Percentiles rank a stretch among this genome's conserved stretches.
Conservation (phyloP, 2,113 vertebrate genomes). For the Laticauda colubrina region DNA sequence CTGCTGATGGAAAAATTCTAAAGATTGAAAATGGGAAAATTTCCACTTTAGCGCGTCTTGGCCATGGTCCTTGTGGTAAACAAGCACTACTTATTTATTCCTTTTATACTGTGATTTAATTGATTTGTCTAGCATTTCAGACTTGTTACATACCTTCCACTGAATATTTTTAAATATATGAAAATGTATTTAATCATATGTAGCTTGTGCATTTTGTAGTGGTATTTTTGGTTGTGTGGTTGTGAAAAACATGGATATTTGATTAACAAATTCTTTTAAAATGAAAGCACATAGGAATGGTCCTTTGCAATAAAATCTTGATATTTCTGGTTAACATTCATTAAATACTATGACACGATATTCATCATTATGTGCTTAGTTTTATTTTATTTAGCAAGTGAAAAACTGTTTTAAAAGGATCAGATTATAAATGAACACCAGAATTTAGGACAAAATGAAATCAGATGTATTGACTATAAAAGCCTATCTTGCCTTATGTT, state of each 20-base stretch:
- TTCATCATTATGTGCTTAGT: background rate
- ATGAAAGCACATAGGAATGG: background rate
- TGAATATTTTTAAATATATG: background rate
- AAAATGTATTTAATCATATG: background rate
- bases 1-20: slow-evolving; percentile 88
- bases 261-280: background rate
- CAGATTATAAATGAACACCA: background rate
- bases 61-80: slow-evolving; percentile 88
- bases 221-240: background rate
- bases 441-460: background rate
- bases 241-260: background rate
- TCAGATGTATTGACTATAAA: background rate
- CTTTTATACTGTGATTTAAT: background rate
- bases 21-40: slow-evolving; percentile 85
- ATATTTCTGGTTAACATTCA: background rate
- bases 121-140: background rate
- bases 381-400: background rate
- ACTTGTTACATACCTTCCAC: background rate
- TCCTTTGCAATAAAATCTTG: background rate
- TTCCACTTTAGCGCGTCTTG: slow-evolving; percentile 80
- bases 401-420: background rate
- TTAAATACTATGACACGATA: background rate
- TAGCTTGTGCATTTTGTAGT: background rate
- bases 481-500: background rate
- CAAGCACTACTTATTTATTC: background rate